Evolutionary conservation across 2,888 invertebrate genomes (phyloP), one percentile per base, ranked within the genome.

Genomic region (Plebejus melissa): DNA sequence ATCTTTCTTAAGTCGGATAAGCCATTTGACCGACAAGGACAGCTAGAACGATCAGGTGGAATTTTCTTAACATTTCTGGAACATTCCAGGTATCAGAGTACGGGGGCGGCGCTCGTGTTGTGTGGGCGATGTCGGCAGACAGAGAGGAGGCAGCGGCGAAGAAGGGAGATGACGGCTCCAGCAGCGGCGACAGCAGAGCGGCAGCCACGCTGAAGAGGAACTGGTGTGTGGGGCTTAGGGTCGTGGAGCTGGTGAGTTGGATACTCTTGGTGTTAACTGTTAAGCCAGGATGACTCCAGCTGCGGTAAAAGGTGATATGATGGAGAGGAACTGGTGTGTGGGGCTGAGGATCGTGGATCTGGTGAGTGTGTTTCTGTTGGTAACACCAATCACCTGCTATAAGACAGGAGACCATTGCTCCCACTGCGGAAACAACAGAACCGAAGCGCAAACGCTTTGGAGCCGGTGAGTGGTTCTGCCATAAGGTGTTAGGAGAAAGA

Each of bases 51-150:
- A 46, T 46, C 9, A 11, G 0, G 3, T 46, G 46, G 9, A 46
- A 54, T 54, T 54, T 16, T 69, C 13, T 69, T 41, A 22, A 11
- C 7, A 60, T 2, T 50, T 58, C 84, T 77, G 82, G n/a, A 28
- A 72, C n/a, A 32, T n/a, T 69, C 36, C 80, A 93, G 93, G 90
- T 90, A 79, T 87, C 91, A 57, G 92, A 93, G 85, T 92, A 87
- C 90, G 92, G 92, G 78, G 90, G 90, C 81, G 94, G 93, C 87
- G 94, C 90, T 88, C 88, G 92, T 78, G 91, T 93, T 82, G 88
- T 90, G 76, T 93, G 93, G 93, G 88, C 94, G 86, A 96, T 96
- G 95, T 95, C 95, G 80, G 94, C 95, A 80, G 95, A 94, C 84
- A 82, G 93, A 85, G 94, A 94, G 82, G 94, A 94, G 85, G 94